Conservation (phyloP, 1,140 invertebrate species). For the Nephotettix cincticeps region DNA sequence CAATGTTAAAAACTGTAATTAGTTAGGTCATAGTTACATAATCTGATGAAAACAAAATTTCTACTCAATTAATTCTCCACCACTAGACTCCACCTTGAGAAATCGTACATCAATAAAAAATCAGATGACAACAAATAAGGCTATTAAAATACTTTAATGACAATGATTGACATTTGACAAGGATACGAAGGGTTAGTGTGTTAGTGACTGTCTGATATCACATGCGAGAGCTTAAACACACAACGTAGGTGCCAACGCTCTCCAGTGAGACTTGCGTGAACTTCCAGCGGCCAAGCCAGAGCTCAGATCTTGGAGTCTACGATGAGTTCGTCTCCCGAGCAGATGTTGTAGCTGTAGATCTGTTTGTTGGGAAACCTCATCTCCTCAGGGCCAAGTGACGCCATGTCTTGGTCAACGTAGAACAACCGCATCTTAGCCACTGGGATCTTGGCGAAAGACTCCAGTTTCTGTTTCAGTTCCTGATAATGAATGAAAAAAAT, state of each 20-base stretch:
- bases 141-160: no score
- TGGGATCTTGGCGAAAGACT: slow-evolving; percentile 75
- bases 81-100: no score
- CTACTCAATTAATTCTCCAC: no score
- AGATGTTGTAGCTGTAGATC: slow-evolving; percentile 88
- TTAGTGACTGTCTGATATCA: slow-evolving; percentile 2
- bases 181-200: background rate
- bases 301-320: slow-evolving; percentile 58
- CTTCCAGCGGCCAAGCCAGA: background rate
- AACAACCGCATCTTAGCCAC: slow-evolving; percentile 80
- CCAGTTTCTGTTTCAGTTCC: slow-evolving; percentile 77
- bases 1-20: no score
- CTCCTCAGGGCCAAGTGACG: slow-evolving; percentile 70
- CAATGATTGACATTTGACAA: background rate
- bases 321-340: slow-evolving; percentile 87
- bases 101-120: no score
- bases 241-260: no score
- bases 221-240: background rate
- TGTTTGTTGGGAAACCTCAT: slow-evolving; percentile 86
- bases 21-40: no score
- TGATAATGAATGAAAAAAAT: slow-evolving; percentile 44
- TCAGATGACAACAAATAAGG: no score
- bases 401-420: slow-evolving; percentile 70
- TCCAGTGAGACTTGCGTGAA: background rate
- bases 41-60: no score